Conservation (phyloP, 2,797 vertebrate genomes). For the Siniperca undulata region DNA sequence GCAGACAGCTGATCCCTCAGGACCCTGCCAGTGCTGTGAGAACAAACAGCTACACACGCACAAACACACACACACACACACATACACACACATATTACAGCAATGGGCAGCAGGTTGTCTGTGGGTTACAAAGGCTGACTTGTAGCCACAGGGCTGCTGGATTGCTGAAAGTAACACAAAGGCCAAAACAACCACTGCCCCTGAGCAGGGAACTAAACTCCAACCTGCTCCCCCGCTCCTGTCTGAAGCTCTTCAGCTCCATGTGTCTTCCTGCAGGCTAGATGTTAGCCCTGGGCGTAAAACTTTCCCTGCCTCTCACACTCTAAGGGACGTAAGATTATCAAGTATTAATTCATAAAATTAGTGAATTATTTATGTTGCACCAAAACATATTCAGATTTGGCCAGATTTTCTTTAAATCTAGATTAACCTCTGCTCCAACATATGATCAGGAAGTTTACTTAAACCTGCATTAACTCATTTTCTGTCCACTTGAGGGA, state of each 20-base stretch:
- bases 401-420: background rate
- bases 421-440: background rate
- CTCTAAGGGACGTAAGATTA: background rate
- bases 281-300: background rate
- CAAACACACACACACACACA: constrained; percentile 20
- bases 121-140: constrained; percentile 52
- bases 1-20: constrained; percentile 64
- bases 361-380: background rate
- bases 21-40: constrained; percentile 47
- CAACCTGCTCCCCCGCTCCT: constrained; percentile 9
- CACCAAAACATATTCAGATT: background rate
- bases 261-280: background rate
- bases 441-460: background rate
- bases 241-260: constrained; percentile 11
- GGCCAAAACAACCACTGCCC: constrained; percentile 38
- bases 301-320: background rate
- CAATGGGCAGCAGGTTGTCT: constrained; percentile 47
- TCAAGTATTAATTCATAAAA: background rate
- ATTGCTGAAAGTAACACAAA: constrained; percentile 48
- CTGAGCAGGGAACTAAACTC: constrained; percentile 33
- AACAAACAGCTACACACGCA: constrained; percentile 21
- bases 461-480: background rate
- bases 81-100: constrained; percentile 24
- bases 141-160: constrained; percentile 44
- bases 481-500: too few species aligned